Evolutionary conservation across 2,113 vertebrate species (phyloP).

Genomic region (Xenus cinereus): DNA sequence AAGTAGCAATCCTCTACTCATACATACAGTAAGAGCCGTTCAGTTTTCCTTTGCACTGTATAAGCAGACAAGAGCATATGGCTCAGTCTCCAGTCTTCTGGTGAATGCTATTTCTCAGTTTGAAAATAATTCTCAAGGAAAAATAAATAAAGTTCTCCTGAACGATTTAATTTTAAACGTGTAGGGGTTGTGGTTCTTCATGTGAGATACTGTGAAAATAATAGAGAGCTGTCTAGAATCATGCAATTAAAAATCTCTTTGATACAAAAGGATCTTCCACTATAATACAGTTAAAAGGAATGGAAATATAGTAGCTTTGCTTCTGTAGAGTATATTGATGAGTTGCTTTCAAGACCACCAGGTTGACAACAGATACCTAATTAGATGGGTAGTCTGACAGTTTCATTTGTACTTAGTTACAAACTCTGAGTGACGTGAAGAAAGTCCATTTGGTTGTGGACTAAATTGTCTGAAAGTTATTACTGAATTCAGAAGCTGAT

Average conservation of each 20-base stretch:
- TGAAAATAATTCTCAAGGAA: not conserved
- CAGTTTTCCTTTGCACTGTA: not conserved
- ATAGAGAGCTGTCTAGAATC: not conserved
- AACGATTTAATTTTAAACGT: not conserved
- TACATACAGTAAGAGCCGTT: not conserved
- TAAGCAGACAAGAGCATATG: not conserved
- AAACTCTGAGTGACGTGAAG: not conserved
- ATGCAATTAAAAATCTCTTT: not conserved
- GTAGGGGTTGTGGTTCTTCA: not conserved
- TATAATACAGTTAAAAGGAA: not conserved
- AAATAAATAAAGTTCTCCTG: not conserved
- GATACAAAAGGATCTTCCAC: not conserved
- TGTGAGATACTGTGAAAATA: not conserved
- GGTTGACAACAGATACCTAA: not conserved
- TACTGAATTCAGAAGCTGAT: not conserved
- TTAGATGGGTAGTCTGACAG: not conserved
- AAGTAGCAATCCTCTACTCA: not conserved
- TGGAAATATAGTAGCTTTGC: not conserved
- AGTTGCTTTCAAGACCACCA: not conserved
- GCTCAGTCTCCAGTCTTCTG: not conserved
- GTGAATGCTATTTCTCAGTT: not conserved
- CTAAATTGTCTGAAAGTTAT: not conserved
- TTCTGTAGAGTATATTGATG: not conserved
- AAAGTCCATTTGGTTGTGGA: not conserved
- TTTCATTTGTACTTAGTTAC: not conserved